These are phyloP conservation scores for Elaphurus davidianus DNA, from an alignment of 2,113 vertebrate species.

Conservation along the genomic window DNA sequence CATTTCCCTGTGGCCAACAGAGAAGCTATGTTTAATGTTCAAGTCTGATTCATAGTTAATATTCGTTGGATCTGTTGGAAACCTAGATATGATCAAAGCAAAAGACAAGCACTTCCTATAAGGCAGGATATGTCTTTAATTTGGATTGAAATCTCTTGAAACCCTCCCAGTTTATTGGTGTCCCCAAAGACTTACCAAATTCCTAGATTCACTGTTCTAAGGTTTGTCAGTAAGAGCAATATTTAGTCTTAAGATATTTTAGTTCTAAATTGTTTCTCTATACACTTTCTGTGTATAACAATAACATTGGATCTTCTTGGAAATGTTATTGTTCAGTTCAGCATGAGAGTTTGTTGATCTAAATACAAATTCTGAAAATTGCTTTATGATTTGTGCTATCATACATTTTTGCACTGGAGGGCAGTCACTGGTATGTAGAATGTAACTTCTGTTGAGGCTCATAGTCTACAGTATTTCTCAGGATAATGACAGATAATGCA, in stretches of 20 bases:
- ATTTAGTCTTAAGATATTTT: background rate
- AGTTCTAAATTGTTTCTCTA: background rate
- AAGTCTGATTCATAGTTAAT: background rate
- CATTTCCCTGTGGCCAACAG: background rate
- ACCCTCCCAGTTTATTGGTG: background rate
- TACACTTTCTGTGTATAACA: background rate
- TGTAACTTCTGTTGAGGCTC: background rate
- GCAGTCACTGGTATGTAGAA: background rate
- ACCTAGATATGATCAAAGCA: background rate
- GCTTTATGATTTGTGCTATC: background rate
- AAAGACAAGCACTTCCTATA: background rate
- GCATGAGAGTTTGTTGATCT: background rate
- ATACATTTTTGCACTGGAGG: background rate
- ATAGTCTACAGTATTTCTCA: background rate
- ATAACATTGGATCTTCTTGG: background rate
- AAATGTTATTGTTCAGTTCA: background rate
- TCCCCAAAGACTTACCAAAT: background rate
- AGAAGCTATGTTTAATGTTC: background rate
- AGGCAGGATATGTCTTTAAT: background rate
- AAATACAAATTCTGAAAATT: constrained; percentile 12
- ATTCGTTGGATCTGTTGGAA: background rate
- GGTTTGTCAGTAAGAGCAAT: background rate
- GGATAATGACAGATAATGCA: background rate
- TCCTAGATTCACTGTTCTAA: constrained; percentile 1
- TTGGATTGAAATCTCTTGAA: background rate